Conservation (phyloP, 2,888 invertebrate species). For the Stenoptilia bipunctidactyla region DNA sequence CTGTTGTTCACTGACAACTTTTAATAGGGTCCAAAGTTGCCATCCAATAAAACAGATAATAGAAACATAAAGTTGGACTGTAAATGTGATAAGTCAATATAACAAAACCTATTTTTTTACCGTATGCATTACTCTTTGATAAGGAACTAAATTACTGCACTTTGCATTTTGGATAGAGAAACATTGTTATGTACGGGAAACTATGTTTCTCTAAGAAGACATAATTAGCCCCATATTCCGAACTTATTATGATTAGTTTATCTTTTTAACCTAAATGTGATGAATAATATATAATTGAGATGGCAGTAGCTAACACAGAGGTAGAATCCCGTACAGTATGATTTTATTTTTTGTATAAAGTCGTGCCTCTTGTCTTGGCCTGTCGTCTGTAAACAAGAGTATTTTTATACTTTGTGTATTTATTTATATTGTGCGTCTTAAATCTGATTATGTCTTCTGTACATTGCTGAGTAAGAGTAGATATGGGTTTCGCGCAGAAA, state of each 20-base stretch:
- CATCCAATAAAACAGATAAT: constrained; percentile 49
- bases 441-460: constrained; percentile 65
- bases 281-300: constrained; percentile 59
- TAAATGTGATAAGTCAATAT: constrained; percentile 50
- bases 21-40: constrained; percentile 57
- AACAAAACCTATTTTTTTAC: constrained; percentile 46
- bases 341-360: constrained; percentile 71
- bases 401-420: constrained; percentile 53
- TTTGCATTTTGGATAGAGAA: constrained; percentile 34
- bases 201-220: constrained; percentile 63
- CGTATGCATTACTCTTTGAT: constrained; percentile 51
- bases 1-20: constrained; percentile 21
- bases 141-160: constrained; percentile 31
- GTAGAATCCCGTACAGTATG: constrained; percentile 58
- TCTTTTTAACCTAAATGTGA: constrained; percentile 36
- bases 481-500: constrained; percentile 47
- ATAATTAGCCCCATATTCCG: constrained; percentile 48
- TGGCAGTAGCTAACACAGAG: constrained; percentile 69
- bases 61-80: constrained; percentile 51
- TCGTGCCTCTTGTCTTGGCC: constrained; percentile 68
- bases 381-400: constrained; percentile 63
- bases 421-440: constrained; percentile 22
- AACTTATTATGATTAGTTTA: constrained; percentile 13
- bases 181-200: constrained; percentile 68
- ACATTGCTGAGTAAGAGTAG: constrained; percentile 46